Base-by-base conservation (phyloP, 2,797 vertebrate species). In the Florisuga fusca region DNA sequence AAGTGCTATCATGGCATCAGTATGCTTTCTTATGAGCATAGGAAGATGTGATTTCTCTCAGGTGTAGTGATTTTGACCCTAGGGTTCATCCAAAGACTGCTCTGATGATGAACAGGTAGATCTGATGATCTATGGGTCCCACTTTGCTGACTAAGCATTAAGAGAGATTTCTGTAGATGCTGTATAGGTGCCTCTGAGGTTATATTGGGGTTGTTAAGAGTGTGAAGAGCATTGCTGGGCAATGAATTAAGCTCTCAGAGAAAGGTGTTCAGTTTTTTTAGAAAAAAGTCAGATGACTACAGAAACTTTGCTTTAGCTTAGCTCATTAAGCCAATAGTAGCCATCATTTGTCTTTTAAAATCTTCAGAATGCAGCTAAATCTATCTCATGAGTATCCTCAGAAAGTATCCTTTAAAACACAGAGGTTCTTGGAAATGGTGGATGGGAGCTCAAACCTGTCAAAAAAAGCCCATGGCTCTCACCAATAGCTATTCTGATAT, bases 401-500 rank as follows among this genome's bases (percentile, higher is more conserved):
- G 74, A 87, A 84, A 81, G 8, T 12, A 63, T 22, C 59, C 45
- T 72, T 78, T 64, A 77, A 85, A 95, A 84, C 27, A 59, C 23
- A 69, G 80, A 54, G 33, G 13, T 34, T 85, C 45, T 86, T 93
- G 92, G 72, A 64, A 87, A 85, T 71, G 41, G 12, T 57, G 48
- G 69, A 31, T 81, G 54, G 58, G 26, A 72, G 7, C n/a, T 85
- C 33, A 95, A 74, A 88, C 50, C 26, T 61, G 63, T 75, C n/a
- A 36, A 77, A 79, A 92, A 87, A 76, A 3, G 5, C 66, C 66
- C 16, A 0, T 72, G 83, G 26, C 12, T 90, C 31, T 93, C 84
- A 43, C n/a, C 63, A 90, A 12, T 15, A 84, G 31, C 57, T 74
- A 29, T 53, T 91, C 64, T 69, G 62, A 82, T 93, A 88, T 76